Conservation (phyloP, 2,888 invertebrate genomes). For the Camponotus fellah region DNA sequence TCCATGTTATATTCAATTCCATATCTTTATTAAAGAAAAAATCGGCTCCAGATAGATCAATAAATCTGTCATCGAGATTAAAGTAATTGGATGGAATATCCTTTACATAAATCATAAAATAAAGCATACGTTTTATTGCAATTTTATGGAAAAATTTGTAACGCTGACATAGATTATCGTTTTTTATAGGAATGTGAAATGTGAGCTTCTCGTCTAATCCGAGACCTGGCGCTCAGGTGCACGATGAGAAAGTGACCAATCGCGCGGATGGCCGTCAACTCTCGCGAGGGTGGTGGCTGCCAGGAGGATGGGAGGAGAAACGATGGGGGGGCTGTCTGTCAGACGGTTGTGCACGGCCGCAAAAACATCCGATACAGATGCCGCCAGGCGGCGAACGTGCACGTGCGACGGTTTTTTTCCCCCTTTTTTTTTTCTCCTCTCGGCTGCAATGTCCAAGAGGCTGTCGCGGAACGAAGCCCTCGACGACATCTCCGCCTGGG, state of each 20-base stretch:
- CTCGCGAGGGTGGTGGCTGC: constrained; percentile 33
- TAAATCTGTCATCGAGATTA: neutral
- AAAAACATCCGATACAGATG: constrained; percentile 79
- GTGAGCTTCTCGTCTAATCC: neutral
- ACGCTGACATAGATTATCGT: neutral
- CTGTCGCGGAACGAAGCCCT: constrained; percentile 79
- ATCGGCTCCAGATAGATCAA: neutral
- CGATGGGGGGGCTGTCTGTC: constrained; percentile 66
- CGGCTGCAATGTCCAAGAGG: constrained; percentile 78
- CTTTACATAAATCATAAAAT: neutral
- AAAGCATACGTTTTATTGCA: neutral
- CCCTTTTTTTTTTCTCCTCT: constrained; percentile 62
- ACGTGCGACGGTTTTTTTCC: constrained; percentile 59
- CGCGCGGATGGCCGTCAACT: constrained; percentile 29
- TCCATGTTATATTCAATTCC: neutral
- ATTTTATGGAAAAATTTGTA: neutral
- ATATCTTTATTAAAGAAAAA: neutral
- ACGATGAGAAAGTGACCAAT: constrained; percentile 66
- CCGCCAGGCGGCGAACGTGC: constrained; percentile 77
- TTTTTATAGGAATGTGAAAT: neutral
- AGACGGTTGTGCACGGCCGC: constrained; percentile 73
- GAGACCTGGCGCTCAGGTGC: constrained; percentile 63
- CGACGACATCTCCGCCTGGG: constrained; percentile 82
- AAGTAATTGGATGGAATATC: neutral
- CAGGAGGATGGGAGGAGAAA: constrained; percentile 22